phyloP scores from a whole-genome alignment of 2,888 invertebrate genomes.

The Eulithis testata region DNA sequence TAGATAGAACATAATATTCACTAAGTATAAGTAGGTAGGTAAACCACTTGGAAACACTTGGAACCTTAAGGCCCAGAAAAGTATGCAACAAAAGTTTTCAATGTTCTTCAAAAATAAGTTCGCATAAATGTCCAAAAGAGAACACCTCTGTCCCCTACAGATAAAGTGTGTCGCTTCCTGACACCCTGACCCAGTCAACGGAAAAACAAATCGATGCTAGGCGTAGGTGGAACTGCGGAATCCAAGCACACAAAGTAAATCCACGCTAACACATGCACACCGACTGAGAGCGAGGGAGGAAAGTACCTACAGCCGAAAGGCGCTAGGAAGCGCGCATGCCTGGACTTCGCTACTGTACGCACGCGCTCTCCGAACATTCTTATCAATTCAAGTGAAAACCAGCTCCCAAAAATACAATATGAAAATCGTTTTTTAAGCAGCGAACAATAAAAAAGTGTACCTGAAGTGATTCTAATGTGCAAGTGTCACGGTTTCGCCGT shows the following conservation, averaged over 20 bases:
- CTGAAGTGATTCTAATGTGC: conserved; percentile 77
- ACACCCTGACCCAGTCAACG: conserved; percentile 68
- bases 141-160: conserved; percentile 13
- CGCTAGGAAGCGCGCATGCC: conserved; percentile 69
- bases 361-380: conserved; percentile 57
- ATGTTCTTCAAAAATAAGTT: not conserved
- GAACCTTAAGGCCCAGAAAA: too few relatives aligned
- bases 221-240: conserved; percentile 55
- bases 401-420: conserved; percentile 35
- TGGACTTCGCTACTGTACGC: conserved; percentile 54
- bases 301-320: conserved; percentile 38
- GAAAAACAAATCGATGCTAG: conserved; percentile 67
- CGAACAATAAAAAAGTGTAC: conserved; percentile 36
- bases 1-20: too few relatives aligned
- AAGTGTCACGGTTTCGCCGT: conserved; percentile 65
- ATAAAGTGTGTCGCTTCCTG: conserved; percentile 41
- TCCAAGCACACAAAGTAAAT: conserved; percentile 46
- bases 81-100: too few relatives aligned
- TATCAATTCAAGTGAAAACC: conserved; percentile 56
- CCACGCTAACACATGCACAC: conserved; percentile 35
- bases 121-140: not conserved
- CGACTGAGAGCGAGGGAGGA: conserved; percentile 27
- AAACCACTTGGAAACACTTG: too few relatives aligned
- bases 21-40: too few relatives aligned
- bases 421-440: conserved; percentile 32